Percentiles rank a stretch among this genome's conserved stretches.
Conservation (phyloP, 2,113 vertebrate species). For the mouse (Mus musculus) region DNA sequence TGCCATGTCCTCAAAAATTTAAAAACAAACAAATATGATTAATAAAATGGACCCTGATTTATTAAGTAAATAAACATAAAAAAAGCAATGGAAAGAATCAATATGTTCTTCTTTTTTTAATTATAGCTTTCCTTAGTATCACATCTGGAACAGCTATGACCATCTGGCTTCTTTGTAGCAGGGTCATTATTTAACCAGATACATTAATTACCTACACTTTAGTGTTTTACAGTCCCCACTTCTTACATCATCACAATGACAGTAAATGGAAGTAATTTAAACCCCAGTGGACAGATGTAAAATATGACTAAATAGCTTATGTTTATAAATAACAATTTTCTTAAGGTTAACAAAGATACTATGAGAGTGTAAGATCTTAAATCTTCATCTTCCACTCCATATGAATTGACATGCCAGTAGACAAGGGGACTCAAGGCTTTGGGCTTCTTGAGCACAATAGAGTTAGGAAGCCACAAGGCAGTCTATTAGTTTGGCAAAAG, state of each 20-base stretch:
- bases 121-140: slow-evolving; percentile 10
- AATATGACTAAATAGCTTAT: background rate
- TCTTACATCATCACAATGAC: background rate
- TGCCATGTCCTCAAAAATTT: background rate
- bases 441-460: slow-evolving; percentile 62
- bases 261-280: slow-evolving; percentile 1
- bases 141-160: background rate
- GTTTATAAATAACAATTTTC: slow-evolving; percentile 19
- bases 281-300: background rate
- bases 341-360: background rate
- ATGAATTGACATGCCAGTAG: slow-evolving; percentile 57
- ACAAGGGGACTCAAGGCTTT: slow-evolving; percentile 68
- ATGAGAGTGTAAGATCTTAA: background rate
- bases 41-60: slow-evolving; percentile 44
- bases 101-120: background rate
- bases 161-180: background rate
- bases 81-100: background rate
- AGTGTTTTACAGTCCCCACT: background rate
- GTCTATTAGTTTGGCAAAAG: slow-evolving; percentile 72
- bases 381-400: background rate
- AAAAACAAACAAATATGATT: background rate
- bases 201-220: background rate
- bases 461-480: slow-evolving; percentile 72
- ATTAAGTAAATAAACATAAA: background rate
- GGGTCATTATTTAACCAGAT: slow-evolving; percentile 2